These are phyloP conservation scores for Megatriorchis doriae DNA, from an alignment of 2,113 vertebrate species.

Conservation along the genomic window DNA sequence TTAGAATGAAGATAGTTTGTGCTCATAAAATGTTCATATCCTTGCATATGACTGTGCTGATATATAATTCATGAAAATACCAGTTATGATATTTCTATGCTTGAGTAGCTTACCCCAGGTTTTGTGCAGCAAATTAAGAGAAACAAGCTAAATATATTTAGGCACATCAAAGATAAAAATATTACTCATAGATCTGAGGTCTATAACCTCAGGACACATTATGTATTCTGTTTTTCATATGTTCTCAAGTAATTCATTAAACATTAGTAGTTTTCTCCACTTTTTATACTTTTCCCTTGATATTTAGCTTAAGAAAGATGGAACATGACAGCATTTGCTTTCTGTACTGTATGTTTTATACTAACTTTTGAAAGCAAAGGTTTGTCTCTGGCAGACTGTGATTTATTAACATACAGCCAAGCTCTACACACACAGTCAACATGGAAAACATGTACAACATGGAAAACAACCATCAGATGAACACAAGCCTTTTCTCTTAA, in stretches of 20 bases:
- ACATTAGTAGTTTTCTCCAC: not conserved
- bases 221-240: not conserved
- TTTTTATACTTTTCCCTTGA: not conserved
- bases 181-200: not conserved
- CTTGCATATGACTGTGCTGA: not conserved
- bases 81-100: not conserved
- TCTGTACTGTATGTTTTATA: not conserved
- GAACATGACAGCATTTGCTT: not conserved
- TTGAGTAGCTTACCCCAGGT: not conserved
- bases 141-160: not conserved
- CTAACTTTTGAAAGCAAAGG: not conserved
- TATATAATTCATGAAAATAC: not conserved
- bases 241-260: conserved; percentile 7
- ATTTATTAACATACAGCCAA: not conserved
- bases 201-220: not conserved
- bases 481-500: not conserved
- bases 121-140: not conserved
- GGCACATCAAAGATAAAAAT: conserved; percentile 23
- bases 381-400: not conserved
- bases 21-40: not conserved
- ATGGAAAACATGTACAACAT: no score
- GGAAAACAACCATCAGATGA: not conserved
- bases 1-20: not conserved
- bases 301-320: not conserved
- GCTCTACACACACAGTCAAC: not conserved